Base-by-base conservation (phyloP, 2,888 invertebrate genomes). In the Rhodophaea formosa region DNA sequence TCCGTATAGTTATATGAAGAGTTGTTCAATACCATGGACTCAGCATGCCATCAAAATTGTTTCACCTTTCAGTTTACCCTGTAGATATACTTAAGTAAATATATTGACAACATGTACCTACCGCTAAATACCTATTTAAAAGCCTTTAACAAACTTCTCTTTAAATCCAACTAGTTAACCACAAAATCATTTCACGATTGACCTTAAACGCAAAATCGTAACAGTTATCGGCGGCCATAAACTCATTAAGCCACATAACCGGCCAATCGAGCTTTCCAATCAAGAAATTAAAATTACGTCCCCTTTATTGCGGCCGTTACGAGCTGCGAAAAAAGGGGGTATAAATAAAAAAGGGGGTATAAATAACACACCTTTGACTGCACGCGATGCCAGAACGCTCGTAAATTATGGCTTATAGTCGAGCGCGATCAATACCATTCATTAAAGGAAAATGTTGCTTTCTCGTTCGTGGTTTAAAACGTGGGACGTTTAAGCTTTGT, bases 271-370 rank as follows among this genome's bases (percentile, higher is more conserved):
- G 89, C 88, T 89, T 89, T 88, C 88, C 90, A 90, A 90, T 91
- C 90, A 88, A 85, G 89, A 87, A 89, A 90, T 90, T 90, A 89
- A 90, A 90, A 90, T 88, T 82, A 88, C 84, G 88, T 89, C 88
- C 88, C 87, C 83, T 90, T 91, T 90, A 91, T 82, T 72, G 75
- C 74, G 71, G 81, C 84, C 81, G 89, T 91, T 91, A 91, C 89
- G 91, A 91, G 89, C 91, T 91, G 91, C 91, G 89, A 91, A 91
- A 91, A 91, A 91, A 91, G 90, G 89, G 88, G 84, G 84, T 81
- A 88, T 89, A 88, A 87, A 87, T 86, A 88, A 88, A 90, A 87
- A 87, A 83, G 84, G 84, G 86, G 85, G 80, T 84, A 90, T 91
- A 90, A 91, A 90, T 88, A 88, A 91, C 90, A 90, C 91, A 90